These are phyloP conservation scores for Trichechus manatus DNA, from an alignment of 2,113 vertebrate genomes.

Conservation along the genomic window DNA sequence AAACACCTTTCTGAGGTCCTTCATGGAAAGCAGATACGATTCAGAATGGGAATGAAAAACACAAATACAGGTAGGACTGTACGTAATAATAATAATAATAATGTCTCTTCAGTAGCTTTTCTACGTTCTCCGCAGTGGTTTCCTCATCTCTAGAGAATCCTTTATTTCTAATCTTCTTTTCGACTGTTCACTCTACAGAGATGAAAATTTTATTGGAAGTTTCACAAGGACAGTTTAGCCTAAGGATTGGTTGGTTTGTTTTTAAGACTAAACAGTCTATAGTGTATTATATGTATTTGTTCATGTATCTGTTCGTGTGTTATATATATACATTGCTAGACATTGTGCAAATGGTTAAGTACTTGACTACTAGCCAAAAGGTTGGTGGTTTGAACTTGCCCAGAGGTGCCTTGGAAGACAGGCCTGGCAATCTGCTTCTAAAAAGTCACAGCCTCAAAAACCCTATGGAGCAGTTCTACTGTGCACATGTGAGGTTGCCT, in stretches of 20 bases:
- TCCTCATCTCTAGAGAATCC: neutral
- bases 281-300: neutral
- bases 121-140: neutral
- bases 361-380: too few relatives aligned
- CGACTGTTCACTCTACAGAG: neutral
- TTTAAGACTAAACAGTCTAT: neutral
- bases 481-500: neutral
- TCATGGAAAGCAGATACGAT: conserved; percentile 88
- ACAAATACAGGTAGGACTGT: conserved; percentile 88
- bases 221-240: neutral
- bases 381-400: too few relatives aligned
- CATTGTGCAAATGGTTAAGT: too few relatives aligned
- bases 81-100: neutral
- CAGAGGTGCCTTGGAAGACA: too few relatives aligned
- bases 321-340: neutral
- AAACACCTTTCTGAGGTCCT: conserved; percentile 89
- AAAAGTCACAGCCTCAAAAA: too few relatives aligned
- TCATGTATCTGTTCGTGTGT: neutral
- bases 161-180: conserved; percentile 48
- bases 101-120: neutral
- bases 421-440: too few relatives aligned
- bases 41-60: conserved; percentile 92
- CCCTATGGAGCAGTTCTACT: too few relatives aligned
- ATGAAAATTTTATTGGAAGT: conserved; percentile 49
- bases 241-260: neutral